Base-by-base conservation (phyloP, 2,113 vertebrate genomes). In the Zosterops japonicus region DNA sequence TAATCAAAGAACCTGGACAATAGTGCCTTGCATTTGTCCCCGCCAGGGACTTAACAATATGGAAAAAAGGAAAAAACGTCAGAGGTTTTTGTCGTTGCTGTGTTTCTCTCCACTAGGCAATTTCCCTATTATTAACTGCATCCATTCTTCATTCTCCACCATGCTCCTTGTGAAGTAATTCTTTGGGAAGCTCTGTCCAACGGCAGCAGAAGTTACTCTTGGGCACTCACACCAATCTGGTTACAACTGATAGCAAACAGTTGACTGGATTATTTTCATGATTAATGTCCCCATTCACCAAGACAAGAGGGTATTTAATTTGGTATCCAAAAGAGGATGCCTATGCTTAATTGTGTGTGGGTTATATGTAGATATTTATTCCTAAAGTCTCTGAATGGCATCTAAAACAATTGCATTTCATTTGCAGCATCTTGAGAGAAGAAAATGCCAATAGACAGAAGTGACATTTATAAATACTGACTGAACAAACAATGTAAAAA, bases 391-490 rank as follows among this genome's bases (percentile, higher is more conserved):
- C 81, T 87, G 83, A 90, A 89, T 92, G 52, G 20, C 88, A 85
- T 84, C 80, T 96, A 61, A 96, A 92, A 80, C 83, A 95, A 94
- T 83, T 96, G 85, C 36, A 91, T 87, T 93, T 93, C 42, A 76
- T 91, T 96, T 94, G 42, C 53, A 86, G 52, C 59, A 65, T 52
- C 92, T 47, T 60, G 60, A 90, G 79, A 89, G 65, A 75, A 94
- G 95, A 63, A 95, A 94, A 95, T 96, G 72, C 74, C 67, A 82
- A 55, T 46, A 95, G 71, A 28, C 39, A 52, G 49, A 84, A 91
- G 60, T 95, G 84, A 95, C 75, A 89, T 97, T 96, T 91, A 91
- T 89, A 72, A 92, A 93, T 92, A 91, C 78, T 52, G 74, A 83
- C 70, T 96, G 80, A 95, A 91, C 0, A 5, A 92, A 85, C 55